These are phyloP conservation scores for Tamias sibiricus DNA, from an alignment of 2,113 vertebrate species.

Conservation along the genomic window DNA sequence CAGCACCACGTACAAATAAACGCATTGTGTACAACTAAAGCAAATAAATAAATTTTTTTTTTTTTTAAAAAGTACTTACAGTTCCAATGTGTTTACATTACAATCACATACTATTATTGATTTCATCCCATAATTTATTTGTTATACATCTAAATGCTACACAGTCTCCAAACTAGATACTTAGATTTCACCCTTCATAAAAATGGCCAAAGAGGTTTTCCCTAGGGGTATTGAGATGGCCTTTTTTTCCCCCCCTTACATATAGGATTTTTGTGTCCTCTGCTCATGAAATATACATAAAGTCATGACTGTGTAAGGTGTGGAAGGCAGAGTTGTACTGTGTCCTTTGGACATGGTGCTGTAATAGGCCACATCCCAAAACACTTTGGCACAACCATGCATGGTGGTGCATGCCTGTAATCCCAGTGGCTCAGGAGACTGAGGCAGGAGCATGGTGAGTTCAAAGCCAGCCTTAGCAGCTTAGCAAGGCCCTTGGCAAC, in stretches of 20 bases:
- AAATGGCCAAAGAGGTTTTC: conserved; percentile 5
- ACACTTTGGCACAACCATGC: too few species aligned
- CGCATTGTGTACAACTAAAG: too few species aligned
- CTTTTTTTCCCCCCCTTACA: background rate
- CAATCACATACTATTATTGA: background rate
- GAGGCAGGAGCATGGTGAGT: too few species aligned
- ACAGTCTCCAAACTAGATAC: background rate
- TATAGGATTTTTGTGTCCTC: background rate
- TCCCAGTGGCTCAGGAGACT: too few species aligned
- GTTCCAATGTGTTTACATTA: background rate
- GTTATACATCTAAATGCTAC: background rate
- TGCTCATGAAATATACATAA: background rate
- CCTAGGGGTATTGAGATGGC: background rate
- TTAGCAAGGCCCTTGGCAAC: too few species aligned
- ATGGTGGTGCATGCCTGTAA: too few species aligned
- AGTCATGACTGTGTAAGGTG: background rate
- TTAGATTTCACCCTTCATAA: background rate
- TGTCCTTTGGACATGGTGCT: background rate
- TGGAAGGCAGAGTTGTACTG: background rate
- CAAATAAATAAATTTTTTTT: too few species aligned
- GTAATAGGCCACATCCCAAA: too few species aligned
- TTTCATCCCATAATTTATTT: background rate
- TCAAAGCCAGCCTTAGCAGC: too few species aligned
- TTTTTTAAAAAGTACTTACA: too few species aligned
- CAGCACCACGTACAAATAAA: too few species aligned